Conservation (phyloP, 2,888 invertebrate genomes). For the Oligia fasciuncula region DNA sequence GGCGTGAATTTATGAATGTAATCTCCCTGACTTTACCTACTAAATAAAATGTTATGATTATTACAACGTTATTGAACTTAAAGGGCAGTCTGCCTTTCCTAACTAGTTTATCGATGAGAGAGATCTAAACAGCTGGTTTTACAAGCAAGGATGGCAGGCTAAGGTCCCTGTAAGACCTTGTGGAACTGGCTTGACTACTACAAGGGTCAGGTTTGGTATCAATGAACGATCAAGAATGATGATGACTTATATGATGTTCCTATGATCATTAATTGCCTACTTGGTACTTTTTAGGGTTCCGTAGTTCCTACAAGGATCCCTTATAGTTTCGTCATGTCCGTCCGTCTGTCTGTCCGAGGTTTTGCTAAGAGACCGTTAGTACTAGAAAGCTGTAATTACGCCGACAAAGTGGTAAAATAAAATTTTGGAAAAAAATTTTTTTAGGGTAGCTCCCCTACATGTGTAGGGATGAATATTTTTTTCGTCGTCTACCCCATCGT, state of each 20-base stretch:
- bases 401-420: too few species aligned
- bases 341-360: too few species aligned
- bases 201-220: slow-evolving; percentile 33
- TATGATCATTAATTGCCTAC: background rate
- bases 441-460: too few species aligned
- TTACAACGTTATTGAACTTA: slow-evolving; percentile 14
- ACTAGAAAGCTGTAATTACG: too few species aligned
- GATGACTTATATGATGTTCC: background rate
- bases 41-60: background rate
- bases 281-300: background rate
- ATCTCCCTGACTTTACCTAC: background rate
- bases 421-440: too few species aligned
- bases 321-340: too few species aligned
- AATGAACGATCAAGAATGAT: slow-evolving; percentile 33
- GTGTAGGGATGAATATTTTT: too few species aligned
- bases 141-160: slow-evolving; percentile 28
- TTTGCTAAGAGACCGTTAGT: too few species aligned
- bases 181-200: slow-evolving; percentile 42
- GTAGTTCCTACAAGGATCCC: too few species aligned
- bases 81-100: slow-evolving; percentile 1
- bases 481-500: too few species aligned
- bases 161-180: slow-evolving; percentile 34
- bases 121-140: slow-evolving; percentile 11
- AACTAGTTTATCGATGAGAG: background rate
- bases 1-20: too few species aligned